Evolutionary conservation across 2,113 vertebrate species (phyloP), one percentile per base, ranked within the genome.

Genomic region (Chamaea fasciata): DNA sequence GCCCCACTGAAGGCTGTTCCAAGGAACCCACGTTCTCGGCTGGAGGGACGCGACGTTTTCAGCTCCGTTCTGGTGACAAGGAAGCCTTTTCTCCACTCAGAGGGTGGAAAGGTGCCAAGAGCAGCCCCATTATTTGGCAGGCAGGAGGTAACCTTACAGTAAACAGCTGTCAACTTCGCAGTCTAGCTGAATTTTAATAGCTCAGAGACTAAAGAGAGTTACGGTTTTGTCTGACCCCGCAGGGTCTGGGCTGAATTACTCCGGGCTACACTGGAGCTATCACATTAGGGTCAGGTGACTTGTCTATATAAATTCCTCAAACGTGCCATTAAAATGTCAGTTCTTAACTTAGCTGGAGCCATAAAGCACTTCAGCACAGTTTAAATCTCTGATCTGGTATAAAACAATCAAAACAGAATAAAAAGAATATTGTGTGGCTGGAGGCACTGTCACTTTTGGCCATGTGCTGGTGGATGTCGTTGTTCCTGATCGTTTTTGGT

Each of bases 111-210:
- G 56, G 73, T 93, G 93, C 95, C 94, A 96, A 37, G 10, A 87
- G 71, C 76, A 89, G 90, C 73, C 60, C 80, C 87, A 50, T 94
- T 96, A 89, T 96, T 96, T 96, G 93, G 90, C 95, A 97, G 86
- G 88, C 93, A 89, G 94, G 92, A 94, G 92, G 93, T 93, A 95
- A 94, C 94, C 92, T 94, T 94, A 93, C 95, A 94, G 93, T 96
- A 97, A 96, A 97, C 93, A 96, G 94, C 94, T 97, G 95, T 96
- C 95, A 95, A 8, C 88, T 93, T 95, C 13, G 21, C 73, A 84
- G 92, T 82, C 83, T 90, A 49, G 80, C 86, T 96, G 86, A 92
- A 95, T 96, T 96, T 95, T 93, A 96, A 95, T 90, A 70, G 83
- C 81, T 93, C 69, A 39, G 62, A 90, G 92, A 92, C 76, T 74